phyloP scores from a whole-genome alignment of 2,113 vertebrate species.

The Phylloscopus trochilus region DNA sequence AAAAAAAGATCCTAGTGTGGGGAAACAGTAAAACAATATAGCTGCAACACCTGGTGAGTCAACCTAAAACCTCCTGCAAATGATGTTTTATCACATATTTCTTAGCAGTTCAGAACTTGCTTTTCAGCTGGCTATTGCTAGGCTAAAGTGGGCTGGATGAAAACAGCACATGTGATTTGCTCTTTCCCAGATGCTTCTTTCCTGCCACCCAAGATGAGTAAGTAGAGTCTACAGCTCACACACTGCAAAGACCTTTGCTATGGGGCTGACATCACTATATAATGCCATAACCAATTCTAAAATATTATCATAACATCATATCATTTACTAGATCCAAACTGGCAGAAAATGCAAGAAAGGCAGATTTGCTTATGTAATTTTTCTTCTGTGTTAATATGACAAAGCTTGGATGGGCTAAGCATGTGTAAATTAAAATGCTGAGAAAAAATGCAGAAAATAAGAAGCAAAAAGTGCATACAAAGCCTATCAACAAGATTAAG shows the following conservation, averaged over 20 bases:
- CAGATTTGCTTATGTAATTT: neutral
- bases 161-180: neutral
- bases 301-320: neutral
- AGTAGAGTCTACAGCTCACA: neutral
- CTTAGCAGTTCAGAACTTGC: neutral
- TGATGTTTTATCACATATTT: neutral
- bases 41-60: neutral
- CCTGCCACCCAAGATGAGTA: neutral
- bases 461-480: neutral
- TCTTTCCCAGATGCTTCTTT: constrained; percentile 1
- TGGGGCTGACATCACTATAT: neutral
- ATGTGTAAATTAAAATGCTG: neutral
- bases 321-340: neutral
- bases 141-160: neutral
- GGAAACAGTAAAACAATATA: neutral
- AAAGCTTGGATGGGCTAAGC: neutral
- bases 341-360: constrained; percentile 1
- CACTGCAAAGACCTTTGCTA: neutral
- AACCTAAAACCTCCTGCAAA: neutral
- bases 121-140: neutral
- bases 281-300: neutral
- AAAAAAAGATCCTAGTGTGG: neutral
- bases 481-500: neutral
- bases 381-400: neutral
- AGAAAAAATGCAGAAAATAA: neutral